phyloP scores from a whole-genome alignment of 2,797 vertebrate genomes.

The Rhyacichthys aspro region DNA sequence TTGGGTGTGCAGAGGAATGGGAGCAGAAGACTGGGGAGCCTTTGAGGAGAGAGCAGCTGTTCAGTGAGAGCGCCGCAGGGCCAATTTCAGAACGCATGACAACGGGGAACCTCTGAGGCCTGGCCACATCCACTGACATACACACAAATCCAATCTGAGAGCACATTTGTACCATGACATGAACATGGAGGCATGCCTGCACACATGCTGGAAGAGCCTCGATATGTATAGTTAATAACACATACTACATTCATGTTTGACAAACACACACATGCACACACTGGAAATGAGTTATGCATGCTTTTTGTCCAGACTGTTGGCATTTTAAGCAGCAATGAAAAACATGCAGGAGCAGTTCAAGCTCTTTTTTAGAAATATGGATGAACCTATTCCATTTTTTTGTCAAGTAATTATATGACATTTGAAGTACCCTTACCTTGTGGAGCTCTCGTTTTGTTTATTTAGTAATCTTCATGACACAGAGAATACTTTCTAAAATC shows the following conservation, averaged over 20 bases:
- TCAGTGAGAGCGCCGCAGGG: constrained; percentile 61
- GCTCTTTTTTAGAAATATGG: no score
- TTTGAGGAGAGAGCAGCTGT: constrained; percentile 74
- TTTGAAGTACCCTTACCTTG: no score
- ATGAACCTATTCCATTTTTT: no score
- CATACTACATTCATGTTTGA: background rate
- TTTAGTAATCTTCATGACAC: no score
- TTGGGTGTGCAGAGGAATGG: constrained; percentile 55
- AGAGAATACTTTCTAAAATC: no score
- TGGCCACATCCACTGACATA: constrained; percentile 29
- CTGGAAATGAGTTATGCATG: no score
- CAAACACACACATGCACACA: background rate
- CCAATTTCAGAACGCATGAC: constrained; percentile 70
- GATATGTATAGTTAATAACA: background rate
- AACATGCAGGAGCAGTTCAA: no score
- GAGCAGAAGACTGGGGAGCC: constrained; percentile 63
- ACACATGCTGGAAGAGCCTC: background rate
- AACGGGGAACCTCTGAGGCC: constrained; percentile 58
- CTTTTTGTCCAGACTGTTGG: no score
- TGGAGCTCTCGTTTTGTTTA: no score
- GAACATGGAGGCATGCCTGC: constrained; percentile 1
- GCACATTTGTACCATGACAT: constrained; percentile 18
- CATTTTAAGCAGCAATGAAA: no score
- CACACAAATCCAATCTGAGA: constrained; percentile 26
- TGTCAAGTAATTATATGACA: no score